phyloP scores from a whole-genome alignment of 2,797 vertebrate genomes.

The Gephyroberyx darwinii region DNA sequence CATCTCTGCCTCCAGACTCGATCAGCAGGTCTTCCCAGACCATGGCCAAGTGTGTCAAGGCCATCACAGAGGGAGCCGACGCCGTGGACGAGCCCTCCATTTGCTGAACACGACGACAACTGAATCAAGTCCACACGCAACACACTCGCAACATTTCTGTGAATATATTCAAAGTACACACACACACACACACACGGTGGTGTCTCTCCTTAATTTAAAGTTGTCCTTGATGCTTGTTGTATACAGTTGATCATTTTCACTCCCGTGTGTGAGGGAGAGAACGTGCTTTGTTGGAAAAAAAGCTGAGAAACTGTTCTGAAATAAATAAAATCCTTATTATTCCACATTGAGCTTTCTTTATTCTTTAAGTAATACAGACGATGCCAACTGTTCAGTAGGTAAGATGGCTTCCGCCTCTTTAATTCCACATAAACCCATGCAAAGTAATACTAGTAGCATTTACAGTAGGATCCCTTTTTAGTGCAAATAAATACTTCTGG shows the following conservation, averaged over 20 bases:
- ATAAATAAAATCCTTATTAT: conserved; percentile 71
- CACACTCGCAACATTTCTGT: background rate
- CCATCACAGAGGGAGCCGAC: conserved; percentile 92
- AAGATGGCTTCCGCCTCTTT: no score
- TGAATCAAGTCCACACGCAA: no score
- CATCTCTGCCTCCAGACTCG: conserved; percentile 82
- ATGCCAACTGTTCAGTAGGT: no score
- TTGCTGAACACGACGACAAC: conserved; percentile 80
- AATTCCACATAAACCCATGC: no score
- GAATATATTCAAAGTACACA: background rate
- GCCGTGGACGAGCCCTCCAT: conserved; percentile 93
- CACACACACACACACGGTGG: conserved; percentile 19
- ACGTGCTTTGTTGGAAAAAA: conserved; percentile 59
- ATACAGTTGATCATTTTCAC: conserved; percentile 44
- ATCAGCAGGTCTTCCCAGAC: conserved; percentile 98
- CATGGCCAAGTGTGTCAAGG: conserved; percentile 99
- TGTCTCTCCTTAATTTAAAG: conserved; percentile 68
- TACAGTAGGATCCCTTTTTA: no score
- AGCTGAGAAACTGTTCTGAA: conserved; percentile 46
- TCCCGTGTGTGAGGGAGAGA: conserved; percentile 13
- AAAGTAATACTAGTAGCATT: no score
- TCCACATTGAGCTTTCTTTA: background rate
- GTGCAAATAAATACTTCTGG: no score
- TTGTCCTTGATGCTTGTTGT: conserved; percentile 62
- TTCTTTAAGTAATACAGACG: no score